Evolutionary conservation across 2,113 vertebrate species (phyloP).

Genomic region (Mugil cephalus): DNA sequence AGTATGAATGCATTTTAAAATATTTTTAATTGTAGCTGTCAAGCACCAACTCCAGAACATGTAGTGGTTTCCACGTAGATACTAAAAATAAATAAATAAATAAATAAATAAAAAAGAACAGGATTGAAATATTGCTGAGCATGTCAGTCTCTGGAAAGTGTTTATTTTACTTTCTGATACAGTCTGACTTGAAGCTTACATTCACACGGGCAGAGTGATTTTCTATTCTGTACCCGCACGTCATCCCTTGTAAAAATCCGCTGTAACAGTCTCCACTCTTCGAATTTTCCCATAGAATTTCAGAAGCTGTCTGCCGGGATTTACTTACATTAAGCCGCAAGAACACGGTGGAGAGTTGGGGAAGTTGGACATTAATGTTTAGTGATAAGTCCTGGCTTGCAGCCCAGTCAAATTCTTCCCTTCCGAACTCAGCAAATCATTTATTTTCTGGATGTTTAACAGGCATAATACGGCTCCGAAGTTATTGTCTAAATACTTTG

Average conservation of each 20-base stretch:
- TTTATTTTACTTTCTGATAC: not conserved
- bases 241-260: not conserved
- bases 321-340: not conserved
- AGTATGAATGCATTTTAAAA: too few species aligned
- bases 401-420: not conserved
- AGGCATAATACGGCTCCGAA: not conserved
- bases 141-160: too few species aligned
- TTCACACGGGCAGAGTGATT: not conserved
- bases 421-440: not conserved
- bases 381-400: not conserved
- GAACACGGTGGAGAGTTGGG: not conserved
- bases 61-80: too few species aligned
- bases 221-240: not conserved
- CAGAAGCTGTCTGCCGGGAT: not conserved
- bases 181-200: not conserved
- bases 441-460: not conserved
- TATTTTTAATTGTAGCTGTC: too few species aligned
- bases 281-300: conserved; percentile 1
- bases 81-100: too few species aligned
- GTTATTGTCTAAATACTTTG: not conserved
- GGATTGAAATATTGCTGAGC: too few species aligned
- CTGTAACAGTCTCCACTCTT: not conserved
- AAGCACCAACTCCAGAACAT: too few species aligned
- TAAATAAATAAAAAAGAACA: too few species aligned
- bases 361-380: not conserved